A percentile compares a stretch with the other conserved stretches of the same genome.
Conservation (phyloP, 2,113 vertebrate genomes). For the Cheirogaleus medius region DNA sequence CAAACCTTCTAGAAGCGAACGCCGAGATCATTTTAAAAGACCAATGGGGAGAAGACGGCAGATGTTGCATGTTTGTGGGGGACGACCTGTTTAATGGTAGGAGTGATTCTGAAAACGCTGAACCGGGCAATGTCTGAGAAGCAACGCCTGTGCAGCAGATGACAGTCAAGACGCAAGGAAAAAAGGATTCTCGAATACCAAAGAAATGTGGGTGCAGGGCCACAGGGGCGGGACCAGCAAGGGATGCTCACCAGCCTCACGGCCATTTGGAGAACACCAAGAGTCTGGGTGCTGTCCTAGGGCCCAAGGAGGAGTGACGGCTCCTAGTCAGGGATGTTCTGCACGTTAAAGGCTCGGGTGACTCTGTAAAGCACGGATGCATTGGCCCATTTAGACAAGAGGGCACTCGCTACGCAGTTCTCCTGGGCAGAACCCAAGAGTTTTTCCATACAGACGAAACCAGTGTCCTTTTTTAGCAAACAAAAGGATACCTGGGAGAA, state of each 20-base stretch:
- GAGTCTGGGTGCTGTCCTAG: accelerated
- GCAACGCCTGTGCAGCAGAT: background rate
- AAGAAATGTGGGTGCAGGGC: accelerated
- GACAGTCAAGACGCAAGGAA: accelerated
- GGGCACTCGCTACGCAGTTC: background rate
- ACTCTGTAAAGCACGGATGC: background rate
- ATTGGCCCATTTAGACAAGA: background rate
- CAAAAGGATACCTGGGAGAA: background rate
- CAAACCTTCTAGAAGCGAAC: background rate
- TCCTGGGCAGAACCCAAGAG: background rate
- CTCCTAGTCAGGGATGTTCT: background rate
- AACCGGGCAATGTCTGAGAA: background rate
- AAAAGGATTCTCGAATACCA: background rate
- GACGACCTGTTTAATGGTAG: background rate
- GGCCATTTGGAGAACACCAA: accelerated
- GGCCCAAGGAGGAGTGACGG: background rate
- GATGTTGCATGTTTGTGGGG: accelerated
- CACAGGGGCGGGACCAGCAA: background rate
- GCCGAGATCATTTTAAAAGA: background rate
- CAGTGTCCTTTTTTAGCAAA: background rate
- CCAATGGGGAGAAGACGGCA: background rate
- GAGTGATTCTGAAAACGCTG: background rate
- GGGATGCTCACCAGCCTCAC: accelerated
- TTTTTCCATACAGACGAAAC: background rate
- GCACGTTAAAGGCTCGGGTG: background rate